Evolutionary conservation across 2,797 vertebrate genomes (phyloP).

Genomic region (Spondyliosoma cantharus): DNA sequence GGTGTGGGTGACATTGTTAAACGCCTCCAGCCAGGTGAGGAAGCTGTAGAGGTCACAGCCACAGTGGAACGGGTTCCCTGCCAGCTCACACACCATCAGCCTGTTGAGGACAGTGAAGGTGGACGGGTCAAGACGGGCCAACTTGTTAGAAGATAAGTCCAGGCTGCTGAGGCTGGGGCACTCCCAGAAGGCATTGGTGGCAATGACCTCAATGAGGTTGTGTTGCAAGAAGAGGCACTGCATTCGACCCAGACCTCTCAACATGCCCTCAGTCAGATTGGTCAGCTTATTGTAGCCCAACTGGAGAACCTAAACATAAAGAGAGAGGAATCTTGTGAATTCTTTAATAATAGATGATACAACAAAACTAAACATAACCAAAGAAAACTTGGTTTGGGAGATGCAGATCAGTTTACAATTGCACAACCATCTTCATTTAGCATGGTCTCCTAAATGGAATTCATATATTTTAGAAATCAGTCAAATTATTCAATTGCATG

Average conservation of each 20-base stretch:
- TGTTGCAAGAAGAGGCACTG: slow-evolving; percentile 98
- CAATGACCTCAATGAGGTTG: slow-evolving; percentile 96
- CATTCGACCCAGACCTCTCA: slow-evolving; percentile 94
- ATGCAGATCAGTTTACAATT: neutral
- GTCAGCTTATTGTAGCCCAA: slow-evolving; percentile 97
- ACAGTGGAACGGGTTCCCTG: slow-evolving; percentile 97
- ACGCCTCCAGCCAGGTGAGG: slow-evolving; percentile 93
- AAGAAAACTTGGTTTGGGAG: too few relatives aligned
- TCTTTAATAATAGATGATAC: neutral
- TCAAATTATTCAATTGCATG: neutral
- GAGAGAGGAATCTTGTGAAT: neutral
- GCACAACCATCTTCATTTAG: neutral
- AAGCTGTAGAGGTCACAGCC: slow-evolving; percentile 95
- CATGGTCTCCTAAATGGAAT: neutral
- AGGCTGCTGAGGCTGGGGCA: slow-evolving; percentile 97
- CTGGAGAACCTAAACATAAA: slow-evolving; percentile 87
- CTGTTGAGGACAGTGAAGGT: slow-evolving; percentile 92
- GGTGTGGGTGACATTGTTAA: slow-evolving; percentile 98
- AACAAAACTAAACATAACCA: neutral
- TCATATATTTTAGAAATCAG: neutral
- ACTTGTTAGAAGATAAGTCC: slow-evolving; percentile 96
- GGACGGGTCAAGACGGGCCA: slow-evolving; percentile 92
- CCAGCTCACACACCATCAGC: slow-evolving; percentile 95
- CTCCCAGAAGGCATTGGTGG: slow-evolving; percentile 94
- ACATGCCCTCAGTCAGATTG: slow-evolving; percentile 97